Base-by-base conservation (phyloP, 2,113 vertebrate genomes). In the Alethe castanea region DNA sequence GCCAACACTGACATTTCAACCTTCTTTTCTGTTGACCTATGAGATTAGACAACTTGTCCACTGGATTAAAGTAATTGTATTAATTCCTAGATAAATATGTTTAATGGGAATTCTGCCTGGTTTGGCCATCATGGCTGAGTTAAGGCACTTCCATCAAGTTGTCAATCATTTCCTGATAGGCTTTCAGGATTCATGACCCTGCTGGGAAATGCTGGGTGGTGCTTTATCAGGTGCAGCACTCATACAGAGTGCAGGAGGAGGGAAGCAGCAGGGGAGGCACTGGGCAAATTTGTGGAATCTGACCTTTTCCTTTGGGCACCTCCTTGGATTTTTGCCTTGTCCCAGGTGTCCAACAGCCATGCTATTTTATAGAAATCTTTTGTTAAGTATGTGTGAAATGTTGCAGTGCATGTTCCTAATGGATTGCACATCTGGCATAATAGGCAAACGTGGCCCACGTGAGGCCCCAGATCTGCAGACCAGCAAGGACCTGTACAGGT, bases 11-110 rank as follows among this genome's bases (percentile, higher is more conserved):
- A 93, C 88, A 81, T 56, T 95, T 45, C 44, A 45, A 91, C 53
- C 72, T 95, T 77, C 67, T 92, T 96, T 93, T 96, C 61, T 88
- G 80, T 38, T 92, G 95, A 96, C 88, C 89, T 94, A 81, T 53
- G 56, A 97, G 95, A 96, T 97, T 72, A 97, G 95, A 97, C 94
- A 97, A 97, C 38, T 92, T 95, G 92, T 97, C 90, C 92, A 94
- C 73, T 62, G 90, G 92, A 97, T 96, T 98, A 95, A 60, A 96
- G 85, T 95, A 97, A 95, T 94, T 97, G 83, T 91, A 91, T 86
- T 94, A 92, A 88, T 71, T 96, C 94, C 91, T 96, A 94, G 81
- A 94, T 60, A 87, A 84, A 96, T 88, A 83, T 10, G 15, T 91
- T 89, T 95, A 84, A 67, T 60, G 76, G 81, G 89, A 97, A 96